These are phyloP conservation scores for Ellobium chinense DNA, from an alignment of 2,888 invertebrate species.

Conservation along the genomic window DNA sequence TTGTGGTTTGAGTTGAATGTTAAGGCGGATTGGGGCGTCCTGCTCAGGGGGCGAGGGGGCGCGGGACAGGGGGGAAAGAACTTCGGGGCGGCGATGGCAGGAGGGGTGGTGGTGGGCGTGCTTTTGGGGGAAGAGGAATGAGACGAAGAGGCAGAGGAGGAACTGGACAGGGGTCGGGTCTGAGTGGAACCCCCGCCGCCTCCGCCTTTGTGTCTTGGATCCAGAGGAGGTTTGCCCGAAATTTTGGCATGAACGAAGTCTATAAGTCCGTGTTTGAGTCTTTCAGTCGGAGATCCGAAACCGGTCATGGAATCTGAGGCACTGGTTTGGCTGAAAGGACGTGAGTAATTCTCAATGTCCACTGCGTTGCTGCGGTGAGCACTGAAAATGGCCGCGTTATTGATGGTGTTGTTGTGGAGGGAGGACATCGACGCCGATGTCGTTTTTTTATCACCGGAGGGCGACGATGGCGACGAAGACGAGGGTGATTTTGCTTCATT, in stretches of 20 bases:
- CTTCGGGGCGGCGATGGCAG: slow-evolving; percentile 3
- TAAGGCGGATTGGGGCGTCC: slow-evolving; percentile 18
- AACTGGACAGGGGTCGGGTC: slow-evolving; percentile 8
- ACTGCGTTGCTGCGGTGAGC: not conserved
- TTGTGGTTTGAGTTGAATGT: slow-evolving; percentile 11
- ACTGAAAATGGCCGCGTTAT: not conserved
- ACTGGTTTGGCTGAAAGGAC: not conserved
- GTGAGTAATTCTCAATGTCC: not conserved
- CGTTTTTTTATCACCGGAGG: slow-evolving; percentile 2
- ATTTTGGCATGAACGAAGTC: slow-evolving; percentile 9
- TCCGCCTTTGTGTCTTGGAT: not conserved
- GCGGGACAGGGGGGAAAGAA: slow-evolving; percentile 2
- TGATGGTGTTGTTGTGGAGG: slow-evolving; percentile 5
- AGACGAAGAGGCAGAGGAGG: slow-evolving; percentile 23
- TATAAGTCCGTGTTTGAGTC: not conserved
- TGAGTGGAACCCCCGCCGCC: not conserved
- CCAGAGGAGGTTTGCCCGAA: slow-evolving; percentile 7
- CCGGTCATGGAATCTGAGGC: not conserved
- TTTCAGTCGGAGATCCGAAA: not conserved
- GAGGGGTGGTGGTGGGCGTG: slow-evolving; percentile 20
- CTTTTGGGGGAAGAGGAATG: slow-evolving; percentile 20
- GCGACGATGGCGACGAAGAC: too few relatives aligned
- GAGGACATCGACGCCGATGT: slow-evolving; percentile 38
- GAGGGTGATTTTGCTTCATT: slow-evolving; percentile 13
- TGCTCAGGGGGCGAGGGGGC: not conserved